Base-by-base conservation (phyloP, 2,113 vertebrate genomes). In the Lycocorax pyrrhopterus region DNA sequence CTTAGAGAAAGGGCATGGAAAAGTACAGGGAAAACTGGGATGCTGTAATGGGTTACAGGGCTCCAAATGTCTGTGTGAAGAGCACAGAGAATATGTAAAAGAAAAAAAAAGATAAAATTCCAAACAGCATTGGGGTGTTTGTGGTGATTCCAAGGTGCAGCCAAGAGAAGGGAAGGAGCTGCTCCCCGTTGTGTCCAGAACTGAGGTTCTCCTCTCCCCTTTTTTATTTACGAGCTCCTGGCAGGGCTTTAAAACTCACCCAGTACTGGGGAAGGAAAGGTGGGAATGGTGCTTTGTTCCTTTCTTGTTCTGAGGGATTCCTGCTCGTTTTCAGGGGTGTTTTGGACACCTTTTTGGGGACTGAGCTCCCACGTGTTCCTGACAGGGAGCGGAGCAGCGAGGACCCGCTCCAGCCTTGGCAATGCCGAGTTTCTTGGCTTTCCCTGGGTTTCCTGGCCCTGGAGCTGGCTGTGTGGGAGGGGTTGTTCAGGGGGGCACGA, bases 181-280 rank as follows among this genome's bases (percentile, higher is more conserved):
- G 33, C 53, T 80, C 39, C 2, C 4, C 0, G 0, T 4, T 8
- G 4, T 4, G 29, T 17, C 63, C 16, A 1, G 41, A 87, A 46
- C 51, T 0, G 14, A 66, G 27, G 10, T 26, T 37, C 64, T 67
- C 43, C 26, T 9, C 51, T 10, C 9, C 12, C 26, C 4, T 29
- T 46, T 33, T 7, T 21, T 2, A 27, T n/a, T 39, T 14, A 4
- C 12, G 10, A 64, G 35, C 32, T 77, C 33, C 90, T 62, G 60
- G 8, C 41, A 49, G 60, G 51, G 16, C 27, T 1, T 66, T 44
- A 27, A 62, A 73, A 62, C 12, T 20, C 58, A 22, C 13, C 32
- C 19, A 51, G 20, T 3, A 0, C 10, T 81, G 51, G 15, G 51
- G 63, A 35, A 60, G 35, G 52, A n/a, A 22, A 75, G 14, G 25